Percentiles rank a stretch among this genome's conserved stretches.
Conservation (phyloP, 2,797 vertebrate genomes). For the Netta rufina region DNA sequence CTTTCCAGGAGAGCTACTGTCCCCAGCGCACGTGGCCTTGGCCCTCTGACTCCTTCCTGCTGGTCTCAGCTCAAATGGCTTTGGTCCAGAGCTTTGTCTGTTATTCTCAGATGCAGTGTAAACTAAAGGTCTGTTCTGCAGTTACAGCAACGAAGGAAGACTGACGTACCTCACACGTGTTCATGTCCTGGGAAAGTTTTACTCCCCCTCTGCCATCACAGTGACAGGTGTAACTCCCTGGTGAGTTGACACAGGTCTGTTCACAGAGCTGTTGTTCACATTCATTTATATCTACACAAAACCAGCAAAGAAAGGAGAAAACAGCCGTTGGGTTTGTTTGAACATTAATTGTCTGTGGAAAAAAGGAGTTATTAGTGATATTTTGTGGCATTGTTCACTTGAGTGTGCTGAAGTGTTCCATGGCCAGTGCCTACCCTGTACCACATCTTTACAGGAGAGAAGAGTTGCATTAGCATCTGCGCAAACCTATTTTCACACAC, state of each 20-base stretch:
- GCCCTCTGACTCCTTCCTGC: not conserved
- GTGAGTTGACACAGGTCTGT: conserved; percentile 90
- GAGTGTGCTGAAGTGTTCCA: not conserved
- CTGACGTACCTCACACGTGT: conserved; percentile 89
- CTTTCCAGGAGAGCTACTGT: not conserved
- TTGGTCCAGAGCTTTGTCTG: not conserved
- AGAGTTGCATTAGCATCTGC: not conserved
- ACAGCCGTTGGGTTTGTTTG: not conserved
- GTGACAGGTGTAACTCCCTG: conserved; percentile 91
- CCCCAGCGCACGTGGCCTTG: not conserved
- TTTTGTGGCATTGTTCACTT: not conserved
- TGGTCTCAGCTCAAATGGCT: not conserved
- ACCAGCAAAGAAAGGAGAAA: not conserved
- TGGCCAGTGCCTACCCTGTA: not conserved
- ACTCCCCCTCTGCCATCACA: conserved; percentile 92
- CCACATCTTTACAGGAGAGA: not conserved
- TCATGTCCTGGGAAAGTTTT: conserved; percentile 88
- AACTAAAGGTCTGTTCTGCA: not conserved
- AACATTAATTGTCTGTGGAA: not conserved
- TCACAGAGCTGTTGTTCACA: conserved; percentile 87
- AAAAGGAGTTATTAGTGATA: not conserved
- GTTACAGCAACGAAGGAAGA: not conserved
- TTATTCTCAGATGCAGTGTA: not conserved
- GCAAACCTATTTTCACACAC: not conserved
- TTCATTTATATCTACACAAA: conserved; percentile 89